Percentiles rank a stretch among this genome's conserved stretches.
These are phyloP conservation scores for Crocuta crocuta DNA, from an alignment of 2,113 vertebrate species.

Conservation along the genomic window DNA sequence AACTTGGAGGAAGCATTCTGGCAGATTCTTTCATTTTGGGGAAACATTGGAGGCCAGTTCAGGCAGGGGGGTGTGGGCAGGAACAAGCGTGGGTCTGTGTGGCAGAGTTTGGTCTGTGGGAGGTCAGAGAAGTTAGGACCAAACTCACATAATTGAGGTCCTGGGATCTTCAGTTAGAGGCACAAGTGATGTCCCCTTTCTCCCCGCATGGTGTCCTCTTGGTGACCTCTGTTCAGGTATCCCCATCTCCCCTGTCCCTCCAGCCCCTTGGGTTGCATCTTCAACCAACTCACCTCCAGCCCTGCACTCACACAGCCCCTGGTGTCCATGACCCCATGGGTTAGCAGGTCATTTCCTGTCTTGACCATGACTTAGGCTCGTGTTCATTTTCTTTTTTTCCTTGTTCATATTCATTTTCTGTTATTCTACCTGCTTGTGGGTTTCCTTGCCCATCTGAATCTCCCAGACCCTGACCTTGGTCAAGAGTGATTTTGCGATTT, in stretches of 20 bases:
- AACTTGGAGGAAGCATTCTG: not conserved
- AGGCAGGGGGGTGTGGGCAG: not conserved
- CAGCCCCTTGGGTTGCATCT: not conserved
- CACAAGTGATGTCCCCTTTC: not conserved
- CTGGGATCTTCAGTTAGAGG: not conserved
- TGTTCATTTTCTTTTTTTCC: not conserved
- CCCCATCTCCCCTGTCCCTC: rapidly evolving
- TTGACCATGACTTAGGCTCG: not conserved
- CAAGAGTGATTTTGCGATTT: not conserved
- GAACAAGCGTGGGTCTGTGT: not conserved
- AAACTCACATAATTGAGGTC: not conserved
- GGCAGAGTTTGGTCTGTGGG: not conserved
- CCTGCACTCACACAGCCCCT: rapidly evolving
- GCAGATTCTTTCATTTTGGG: not conserved
- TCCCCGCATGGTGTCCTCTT: rapidly evolving
- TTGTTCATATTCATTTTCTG: not conserved
- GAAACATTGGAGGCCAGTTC: not conserved
- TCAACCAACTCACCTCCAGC: not conserved
- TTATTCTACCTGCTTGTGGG: not conserved
- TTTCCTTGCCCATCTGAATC: not conserved
- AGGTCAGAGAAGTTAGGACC: not conserved
- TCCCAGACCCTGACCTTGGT: not conserved
- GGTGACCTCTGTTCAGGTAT: not conserved
- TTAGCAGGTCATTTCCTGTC: not conserved
- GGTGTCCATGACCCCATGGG: rapidly evolving